These are phyloP conservation scores for Pipa parva DNA, from an alignment of 2,113 vertebrate species.

Conservation along the genomic window DNA sequence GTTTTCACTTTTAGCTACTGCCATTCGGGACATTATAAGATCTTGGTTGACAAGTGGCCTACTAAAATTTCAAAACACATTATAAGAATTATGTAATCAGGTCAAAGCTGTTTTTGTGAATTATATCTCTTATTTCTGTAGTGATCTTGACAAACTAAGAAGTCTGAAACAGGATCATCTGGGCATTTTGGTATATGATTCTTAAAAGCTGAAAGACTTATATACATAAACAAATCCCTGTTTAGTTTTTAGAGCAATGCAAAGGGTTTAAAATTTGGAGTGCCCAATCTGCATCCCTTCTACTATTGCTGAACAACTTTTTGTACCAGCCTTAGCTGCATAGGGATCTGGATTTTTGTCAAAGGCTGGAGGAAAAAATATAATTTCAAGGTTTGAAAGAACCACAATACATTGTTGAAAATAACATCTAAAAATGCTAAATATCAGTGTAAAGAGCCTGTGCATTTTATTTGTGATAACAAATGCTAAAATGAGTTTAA, in stretches of 20 bases:
- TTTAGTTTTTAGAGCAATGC: neutral
- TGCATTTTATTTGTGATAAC: no score
- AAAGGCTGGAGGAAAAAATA: no score
- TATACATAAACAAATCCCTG: conserved; percentile 51
- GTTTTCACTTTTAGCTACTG: conserved; percentile 45
- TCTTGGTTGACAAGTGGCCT: conserved; percentile 69
- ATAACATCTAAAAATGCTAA: no score
- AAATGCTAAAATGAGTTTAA: no score
- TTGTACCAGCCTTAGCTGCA: no score
- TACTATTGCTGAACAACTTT: no score
- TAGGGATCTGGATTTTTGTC: no score
- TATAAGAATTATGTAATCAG: conserved; percentile 74
- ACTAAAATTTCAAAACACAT: conserved; percentile 73
- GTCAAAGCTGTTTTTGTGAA: conserved; percentile 56
- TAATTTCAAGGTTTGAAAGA: no score
- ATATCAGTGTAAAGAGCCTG: no score
- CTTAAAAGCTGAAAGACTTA: neutral
- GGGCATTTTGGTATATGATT: conserved; percentile 58
- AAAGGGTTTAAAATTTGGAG: no score
- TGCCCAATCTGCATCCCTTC: no score
- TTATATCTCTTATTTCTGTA: conserved; percentile 43
- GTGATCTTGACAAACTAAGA: conserved; percentile 49
- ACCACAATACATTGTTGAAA: no score
- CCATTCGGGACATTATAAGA: conserved; percentile 46
- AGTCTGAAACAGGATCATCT: conserved; percentile 53